Evolutionary conservation across 2,113 vertebrate species (phyloP), one percentile per base, ranked within the genome.

Genomic region (Malurus cyaneus): DNA sequence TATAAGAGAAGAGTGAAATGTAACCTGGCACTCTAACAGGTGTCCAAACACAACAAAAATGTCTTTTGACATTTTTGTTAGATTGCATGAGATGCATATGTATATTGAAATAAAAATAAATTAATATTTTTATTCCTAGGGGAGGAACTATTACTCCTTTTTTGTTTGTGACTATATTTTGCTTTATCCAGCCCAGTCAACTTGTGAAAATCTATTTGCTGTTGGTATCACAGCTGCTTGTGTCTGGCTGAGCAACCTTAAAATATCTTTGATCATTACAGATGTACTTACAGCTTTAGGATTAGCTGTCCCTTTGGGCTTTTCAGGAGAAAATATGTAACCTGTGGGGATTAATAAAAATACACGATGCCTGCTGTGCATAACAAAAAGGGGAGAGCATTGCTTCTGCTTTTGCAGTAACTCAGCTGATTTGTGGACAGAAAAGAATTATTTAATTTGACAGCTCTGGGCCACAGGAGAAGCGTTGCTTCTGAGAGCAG

Each of bases 341-440:
- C 2, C 36, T 70, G 9, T 16, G 41, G 39, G 29, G 23, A 31
- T 47, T 41, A 42, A 12, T 60, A 47, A 47, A 71, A n/a, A 20
- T 5, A 28, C 0, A 2, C 18, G 28, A n/a, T 72, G 21, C 11
- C 17, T 56, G 21, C 4, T 31, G 26, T 0, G 7, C 47, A 28
- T 65, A 36, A n/a, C 8, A 23, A 59, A 23, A 60, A 60, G 20
- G 56, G 20, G 44, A 60, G 20, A 73, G 13, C 52, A 61, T 71
- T 86, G 47, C 12, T 57, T 77, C 23, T 42, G 18, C 26, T 86
- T 66, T 39, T 66, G 13, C 80, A 36, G 15, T 42, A 64, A 44
- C 9, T 62, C 29, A 5, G 25, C 4, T 5, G 67, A 86, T 20
- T 7, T 59, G 24, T 59, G 50, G 64, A 21, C 41, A 56, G 54